Percentiles rank a stretch among this genome's conserved stretches.
phyloP scores from a whole-genome alignment of 2,888 invertebrate species.

The Chaetogeoica ovagalla region DNA sequence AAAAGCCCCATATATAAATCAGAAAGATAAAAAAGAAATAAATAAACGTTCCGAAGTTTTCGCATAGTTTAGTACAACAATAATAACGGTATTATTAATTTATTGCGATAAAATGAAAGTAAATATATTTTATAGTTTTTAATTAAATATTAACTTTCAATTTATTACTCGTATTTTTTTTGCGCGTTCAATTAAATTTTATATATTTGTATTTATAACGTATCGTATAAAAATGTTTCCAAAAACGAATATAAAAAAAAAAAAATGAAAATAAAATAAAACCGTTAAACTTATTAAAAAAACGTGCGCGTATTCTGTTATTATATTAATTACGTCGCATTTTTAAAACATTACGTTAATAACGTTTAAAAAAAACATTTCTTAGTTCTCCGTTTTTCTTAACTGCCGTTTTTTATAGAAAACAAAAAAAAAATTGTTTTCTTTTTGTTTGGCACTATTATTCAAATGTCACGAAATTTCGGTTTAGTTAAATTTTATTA shows the following conservation, averaged over 20 bases:
- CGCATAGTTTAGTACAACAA: conserved; percentile 20
- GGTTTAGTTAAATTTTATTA: no score
- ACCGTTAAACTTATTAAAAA: not conserved
- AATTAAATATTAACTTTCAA: conserved; percentile 37
- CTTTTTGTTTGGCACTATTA: no score
- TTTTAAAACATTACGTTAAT: no score
- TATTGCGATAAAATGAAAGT: conserved; percentile 23
- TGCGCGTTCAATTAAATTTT: conserved; percentile 4
- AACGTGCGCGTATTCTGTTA: not conserved
- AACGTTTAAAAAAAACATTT: no score
- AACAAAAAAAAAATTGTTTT: no score
- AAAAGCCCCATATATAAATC: conserved; percentile 14
- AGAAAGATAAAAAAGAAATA: conserved; percentile 24
- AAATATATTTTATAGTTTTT: conserved; percentile 8
- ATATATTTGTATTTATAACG: not conserved
- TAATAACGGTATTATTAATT: conserved; percentile 29
- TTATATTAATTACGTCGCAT: no score
- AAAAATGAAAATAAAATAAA: not conserved
- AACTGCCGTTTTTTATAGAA: no score
- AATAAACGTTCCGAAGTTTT: conserved; percentile 27
- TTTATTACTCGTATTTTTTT: conserved; percentile 26
- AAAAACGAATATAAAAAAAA: not conserved
- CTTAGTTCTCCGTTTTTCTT: no score
- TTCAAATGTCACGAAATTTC: no score
- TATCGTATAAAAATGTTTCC: not conserved